phyloP scores from a whole-genome alignment of 2,797 vertebrate genomes.

The Lacerta bilineata region DNA sequence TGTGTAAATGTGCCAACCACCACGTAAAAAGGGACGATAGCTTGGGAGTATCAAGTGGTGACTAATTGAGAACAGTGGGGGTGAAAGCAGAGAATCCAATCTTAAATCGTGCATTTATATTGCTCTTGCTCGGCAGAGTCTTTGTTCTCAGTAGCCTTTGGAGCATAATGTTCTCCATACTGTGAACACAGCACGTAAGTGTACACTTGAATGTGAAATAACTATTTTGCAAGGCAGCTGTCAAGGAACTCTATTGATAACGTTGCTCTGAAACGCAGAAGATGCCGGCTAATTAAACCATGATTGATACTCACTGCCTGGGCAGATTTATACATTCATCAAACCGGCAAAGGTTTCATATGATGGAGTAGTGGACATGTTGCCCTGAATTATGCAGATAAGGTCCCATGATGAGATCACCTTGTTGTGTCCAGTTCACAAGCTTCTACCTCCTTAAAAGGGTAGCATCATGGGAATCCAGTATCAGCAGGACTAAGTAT shows the following conservation, averaged over 20 bases:
- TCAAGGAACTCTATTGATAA: neutral
- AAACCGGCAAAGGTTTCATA: neutral
- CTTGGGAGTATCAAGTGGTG: neutral
- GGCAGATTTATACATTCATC: neutral
- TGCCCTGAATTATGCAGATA: neutral
- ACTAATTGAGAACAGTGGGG: neutral
- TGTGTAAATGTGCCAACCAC: neutral
- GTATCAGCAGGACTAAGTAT: neutral
- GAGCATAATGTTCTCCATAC: no score
- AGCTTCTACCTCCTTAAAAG: neutral
- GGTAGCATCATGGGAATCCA: neutral
- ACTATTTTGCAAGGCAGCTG: neutral
- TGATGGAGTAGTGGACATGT: neutral
- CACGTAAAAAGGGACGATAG: neutral
- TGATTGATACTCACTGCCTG: neutral
- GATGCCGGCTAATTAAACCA: neutral
- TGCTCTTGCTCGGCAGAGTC: neutral
- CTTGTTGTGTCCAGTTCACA: neutral
- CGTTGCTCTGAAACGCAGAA: neutral
- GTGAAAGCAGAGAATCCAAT: neutral
- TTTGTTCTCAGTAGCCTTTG: neutral
- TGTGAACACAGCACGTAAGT: neutral
- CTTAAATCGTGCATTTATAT: neutral
- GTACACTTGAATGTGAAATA: neutral
- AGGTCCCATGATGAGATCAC: neutral